Base-by-base conservation (phyloP, 2,888 invertebrate genomes). In the Drosophila mimetica region DNA sequence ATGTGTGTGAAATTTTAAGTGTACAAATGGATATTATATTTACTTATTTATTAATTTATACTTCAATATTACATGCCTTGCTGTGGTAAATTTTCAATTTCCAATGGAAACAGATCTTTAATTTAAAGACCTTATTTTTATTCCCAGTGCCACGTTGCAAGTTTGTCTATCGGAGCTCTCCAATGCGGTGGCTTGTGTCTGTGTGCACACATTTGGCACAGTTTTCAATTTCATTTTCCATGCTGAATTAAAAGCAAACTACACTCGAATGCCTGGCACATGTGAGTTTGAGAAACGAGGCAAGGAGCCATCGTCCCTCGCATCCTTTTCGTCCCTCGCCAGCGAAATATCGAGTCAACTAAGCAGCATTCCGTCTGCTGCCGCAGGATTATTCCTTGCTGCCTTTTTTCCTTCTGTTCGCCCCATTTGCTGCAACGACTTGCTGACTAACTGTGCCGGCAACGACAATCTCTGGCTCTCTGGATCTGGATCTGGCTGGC, bases 191-290 rank as follows among this genome's bases (percentile, higher is more conserved):
- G 52, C 39, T 44, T 60, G 34, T 57, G 39, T 69, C 44, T 65
- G 52, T 42, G 58, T 47, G 71, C 69, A 63, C 63, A 69, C 69
- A 66, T 66, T 70, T 81, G 76, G 71, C 71, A 79, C 66, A 74
- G 79, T 79, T 83, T 82, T 78, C 78, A 79, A 74, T 76, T 79
- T 75, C 75, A 78, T 75, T 79, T 76, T 55, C 70, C 50, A 54
- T 74, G 64, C 65, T 65, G 75, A 79, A 77, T 81, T 78, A 78
- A 78, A 66, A 74, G 63, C 71, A 71, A 74, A 75, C 65, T 71
- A 41, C 66, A 73, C 48, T 42, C 41, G 42, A 51, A 64, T 73
- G 58, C 55, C 37, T 42, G 57, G 54, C 57, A 39, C 66, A 46
- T 44, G 61, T 36, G 34, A 46, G 48, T 1, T 14, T 30, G 37